A percentile compares a stretch with the other conserved stretches of the same genome.
Conservation (phyloP, 2,797 vertebrate species). For the Mormyrops attenuatus region DNA sequence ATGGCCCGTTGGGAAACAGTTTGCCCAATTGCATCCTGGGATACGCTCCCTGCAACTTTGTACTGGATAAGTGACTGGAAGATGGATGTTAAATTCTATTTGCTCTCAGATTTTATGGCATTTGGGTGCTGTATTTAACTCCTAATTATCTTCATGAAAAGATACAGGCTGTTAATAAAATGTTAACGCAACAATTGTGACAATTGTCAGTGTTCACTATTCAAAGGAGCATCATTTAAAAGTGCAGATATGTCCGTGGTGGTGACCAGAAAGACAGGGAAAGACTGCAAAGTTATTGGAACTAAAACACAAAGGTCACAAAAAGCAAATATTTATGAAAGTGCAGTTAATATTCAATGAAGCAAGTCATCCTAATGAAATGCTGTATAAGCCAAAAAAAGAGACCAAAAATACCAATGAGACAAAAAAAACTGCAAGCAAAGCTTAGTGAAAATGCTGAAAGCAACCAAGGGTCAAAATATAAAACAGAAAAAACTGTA, state of each 20-base stretch:
- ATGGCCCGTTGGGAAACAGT: not conserved
- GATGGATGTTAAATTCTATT: not conserved
- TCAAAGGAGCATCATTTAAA: not conserved
- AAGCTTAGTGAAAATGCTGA: not conserved
- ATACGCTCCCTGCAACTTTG: too few species aligned
- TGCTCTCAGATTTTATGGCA: not conserved
- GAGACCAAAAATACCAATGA: not conserved
- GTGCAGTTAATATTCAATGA: not conserved
- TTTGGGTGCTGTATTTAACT: not conserved
- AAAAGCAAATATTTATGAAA: not conserved
- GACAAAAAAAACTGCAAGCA: not conserved
- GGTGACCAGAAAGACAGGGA: not conserved
- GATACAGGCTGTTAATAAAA: not conserved
- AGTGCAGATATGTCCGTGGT: not conserved
- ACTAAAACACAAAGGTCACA: not conserved
- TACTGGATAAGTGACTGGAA: not conserved
- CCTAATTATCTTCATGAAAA: not conserved
- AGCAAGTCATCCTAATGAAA: not conserved
- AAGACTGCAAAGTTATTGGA: not conserved
- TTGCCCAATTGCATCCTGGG: not conserved
- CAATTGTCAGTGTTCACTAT: not conserved
- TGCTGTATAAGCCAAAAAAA: not conserved
- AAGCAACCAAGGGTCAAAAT: not conserved
- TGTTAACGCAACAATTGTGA: not conserved
- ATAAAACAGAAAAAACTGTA: not conserved